Percentiles rank a stretch among this genome's conserved stretches.
Conservation (phyloP, 2,888 invertebrate genomes). For the Ypsolopha sequella region DNA sequence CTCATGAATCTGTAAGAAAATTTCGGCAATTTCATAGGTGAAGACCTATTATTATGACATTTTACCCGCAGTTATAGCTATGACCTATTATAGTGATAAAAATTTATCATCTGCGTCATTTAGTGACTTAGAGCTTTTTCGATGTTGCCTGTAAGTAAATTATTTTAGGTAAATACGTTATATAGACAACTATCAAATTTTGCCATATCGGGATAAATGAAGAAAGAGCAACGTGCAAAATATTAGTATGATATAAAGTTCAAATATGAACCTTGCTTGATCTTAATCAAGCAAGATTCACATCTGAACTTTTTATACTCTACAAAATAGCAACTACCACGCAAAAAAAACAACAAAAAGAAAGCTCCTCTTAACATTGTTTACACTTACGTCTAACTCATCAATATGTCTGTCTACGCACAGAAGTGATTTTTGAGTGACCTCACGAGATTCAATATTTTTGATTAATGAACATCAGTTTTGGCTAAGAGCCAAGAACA, state of each 20-base stretch:
- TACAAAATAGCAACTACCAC: not conserved
- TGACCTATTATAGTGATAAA: no score
- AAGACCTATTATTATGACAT: no score
- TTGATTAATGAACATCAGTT: constrained; percentile 27
- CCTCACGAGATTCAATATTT: constrained; percentile 20
- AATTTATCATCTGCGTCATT: no score
- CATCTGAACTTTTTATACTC: not conserved
- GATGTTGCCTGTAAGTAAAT: not conserved
- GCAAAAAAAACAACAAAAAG: constrained; percentile 2
- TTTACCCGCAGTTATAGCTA: no score
- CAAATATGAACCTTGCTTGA: no score
- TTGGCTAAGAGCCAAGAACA: not conserved
- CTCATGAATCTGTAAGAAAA: no score
- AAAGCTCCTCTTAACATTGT: constrained; percentile 25
- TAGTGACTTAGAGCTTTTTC: no score
- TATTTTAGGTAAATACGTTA: not conserved
- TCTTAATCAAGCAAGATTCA: not conserved
- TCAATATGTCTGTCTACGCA: constrained; percentile 34
- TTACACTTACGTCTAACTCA: constrained; percentile 42
- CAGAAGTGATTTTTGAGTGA: constrained; percentile 37
- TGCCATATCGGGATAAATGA: no score
- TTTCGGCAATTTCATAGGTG: no score
- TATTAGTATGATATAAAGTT: no score
- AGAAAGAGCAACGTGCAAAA: not conserved
- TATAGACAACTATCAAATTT: no score